Conservation (phyloP, 2,113 vertebrate species). For the Ictalurus furcatus region DNA sequence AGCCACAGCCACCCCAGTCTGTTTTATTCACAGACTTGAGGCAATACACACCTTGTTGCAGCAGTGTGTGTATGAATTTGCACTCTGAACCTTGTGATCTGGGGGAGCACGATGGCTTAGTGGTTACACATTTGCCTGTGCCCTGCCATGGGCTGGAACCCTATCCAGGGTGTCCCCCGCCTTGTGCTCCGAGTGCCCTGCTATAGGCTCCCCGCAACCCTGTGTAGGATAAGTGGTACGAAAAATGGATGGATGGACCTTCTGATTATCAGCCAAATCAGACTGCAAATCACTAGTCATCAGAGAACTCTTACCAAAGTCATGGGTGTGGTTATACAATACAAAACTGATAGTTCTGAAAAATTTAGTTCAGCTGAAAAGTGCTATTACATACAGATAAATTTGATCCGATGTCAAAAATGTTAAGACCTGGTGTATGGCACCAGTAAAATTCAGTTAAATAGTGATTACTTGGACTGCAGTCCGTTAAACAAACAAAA, state of each 20-base stretch:
- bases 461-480: not conserved
- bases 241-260: too few species aligned
- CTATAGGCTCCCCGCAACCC: too few species aligned
- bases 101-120: too few species aligned
- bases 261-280: not conserved
- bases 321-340: not conserved
- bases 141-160: too few species aligned
- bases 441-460: not conserved
- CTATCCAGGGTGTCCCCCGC: too few species aligned
- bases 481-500: not conserved
- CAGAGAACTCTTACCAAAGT: not conserved
- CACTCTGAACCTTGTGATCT: not conserved
- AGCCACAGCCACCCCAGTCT: too few species aligned
- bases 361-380: not conserved
- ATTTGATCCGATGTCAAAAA: not conserved
- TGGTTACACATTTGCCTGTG: too few species aligned
- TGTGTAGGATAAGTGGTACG: too few species aligned
- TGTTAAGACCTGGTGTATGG: not conserved
- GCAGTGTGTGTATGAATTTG: not conserved
- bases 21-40: constrained; percentile 32
- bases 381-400: not conserved
- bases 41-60: constrained; percentile 8
- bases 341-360: not conserved
- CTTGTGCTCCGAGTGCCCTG: too few species aligned
- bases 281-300: not conserved